Base-by-base conservation (phyloP, 1,140 invertebrate species). In the Megalonaias nervosa region DNA sequence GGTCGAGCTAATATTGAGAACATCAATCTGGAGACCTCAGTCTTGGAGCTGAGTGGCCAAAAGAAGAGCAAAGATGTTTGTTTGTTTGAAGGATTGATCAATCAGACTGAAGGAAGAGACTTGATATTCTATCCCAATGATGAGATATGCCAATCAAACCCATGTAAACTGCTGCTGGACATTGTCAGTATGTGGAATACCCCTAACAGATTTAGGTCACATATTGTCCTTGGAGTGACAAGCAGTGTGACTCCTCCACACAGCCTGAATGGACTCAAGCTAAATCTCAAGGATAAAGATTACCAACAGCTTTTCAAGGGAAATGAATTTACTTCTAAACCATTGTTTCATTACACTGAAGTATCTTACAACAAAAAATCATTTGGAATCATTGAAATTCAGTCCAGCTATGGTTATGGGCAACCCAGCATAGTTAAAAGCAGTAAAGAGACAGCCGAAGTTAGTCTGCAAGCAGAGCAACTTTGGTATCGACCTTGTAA, bases 151-250 rank as follows among this genome's bases (percentile, higher is more conserved):
- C 13, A 31, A 66, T 15, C 38, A 56, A 62, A 71, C 59, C 68
- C 67, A 65, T 31, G 64, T 12, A 21, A 6, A 56, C 66, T 68
- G n/a, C 65, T 56, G 13, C 13, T 66, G 13, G 68, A 77, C 58
- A 67, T 77, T 58, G 75, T 77, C n/a, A 57, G 56, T 38, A 57
- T 77, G 64, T 77, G 75, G 75, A 77, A 77, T 23, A 77, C 75
- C 2, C 75, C 75, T 38, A 61, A 77, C 17, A 77, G 75, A 19
- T 48, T 62, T 19, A 71, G 59, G 17, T 66, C 68, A 11, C 57
- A 70, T 56, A 77, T 77, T 65, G 26, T 77, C 17, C 65, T 77
- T 17, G 75, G 75, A 14, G 75, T 77, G 9, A 56, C 66, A 16
- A 77, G 60, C n/a, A 1, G 11, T 0, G 16, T 19, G 1, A 58